A percentile compares a stretch with the other conserved stretches of the same genome.
Conservation (phyloP, 64 coral and sea anemone genomes). For the Montipora efflorescens region DNA sequence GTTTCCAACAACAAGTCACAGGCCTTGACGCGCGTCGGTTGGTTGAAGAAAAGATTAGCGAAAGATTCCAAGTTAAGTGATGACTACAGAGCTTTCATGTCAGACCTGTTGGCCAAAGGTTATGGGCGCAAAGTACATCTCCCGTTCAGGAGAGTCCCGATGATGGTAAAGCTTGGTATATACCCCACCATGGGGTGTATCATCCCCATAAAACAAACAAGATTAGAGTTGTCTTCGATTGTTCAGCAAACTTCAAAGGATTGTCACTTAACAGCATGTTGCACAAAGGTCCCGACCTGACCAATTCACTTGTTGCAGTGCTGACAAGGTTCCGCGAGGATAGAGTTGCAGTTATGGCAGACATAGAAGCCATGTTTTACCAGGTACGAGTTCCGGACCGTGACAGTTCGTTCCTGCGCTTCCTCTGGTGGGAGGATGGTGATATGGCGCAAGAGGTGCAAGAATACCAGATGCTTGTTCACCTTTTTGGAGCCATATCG, state of each 20-base stretch:
- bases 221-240: conserved; percentile 11
- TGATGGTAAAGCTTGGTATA: background rate
- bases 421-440: background rate
- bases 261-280: conserved; percentile 15
- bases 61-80: background rate
- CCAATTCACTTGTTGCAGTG: conserved; percentile 5
- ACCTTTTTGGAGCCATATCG: background rate
- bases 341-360: background rate
- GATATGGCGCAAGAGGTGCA: background rate
- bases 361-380: background rate
- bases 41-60: background rate
- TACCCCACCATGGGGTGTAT: conserved; percentile 59
- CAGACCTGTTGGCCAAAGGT: background rate
- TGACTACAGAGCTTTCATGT: conserved; percentile 8
- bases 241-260: conserved; percentile 6
- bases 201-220: conserved; percentile 20
- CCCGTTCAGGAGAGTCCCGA: background rate
- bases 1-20: conserved; percentile 18
- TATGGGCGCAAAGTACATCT: background rate
- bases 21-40: background rate
- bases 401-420: background rate
- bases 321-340: conserved; percentile 26
- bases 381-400: background rate
- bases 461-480: background rate
- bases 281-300: conserved; percentile 22